Percentiles rank a stretch among this genome's conserved stretches.
These are phyloP conservation scores for Melinaea marsaeus DNA, from an alignment of 2,888 invertebrate species.

Conservation along the genomic window DNA sequence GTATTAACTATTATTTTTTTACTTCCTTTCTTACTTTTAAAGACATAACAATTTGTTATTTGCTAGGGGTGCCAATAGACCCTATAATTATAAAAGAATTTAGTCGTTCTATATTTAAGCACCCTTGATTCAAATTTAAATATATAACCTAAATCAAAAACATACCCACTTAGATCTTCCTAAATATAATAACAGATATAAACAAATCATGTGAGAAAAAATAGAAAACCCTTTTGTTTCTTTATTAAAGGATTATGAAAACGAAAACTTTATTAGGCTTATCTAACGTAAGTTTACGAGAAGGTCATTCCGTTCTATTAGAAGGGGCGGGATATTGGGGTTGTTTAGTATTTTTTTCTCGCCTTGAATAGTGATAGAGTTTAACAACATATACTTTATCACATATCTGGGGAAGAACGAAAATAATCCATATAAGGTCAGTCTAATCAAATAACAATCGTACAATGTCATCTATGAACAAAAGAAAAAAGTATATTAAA, in stretches of 20 bases:
- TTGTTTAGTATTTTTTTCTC: slow-evolving; percentile 31
- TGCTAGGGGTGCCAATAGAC: too few relatives aligned
- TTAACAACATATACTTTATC: too few relatives aligned
- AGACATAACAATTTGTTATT: too few relatives aligned
- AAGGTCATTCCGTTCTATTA: slow-evolving; percentile 49
- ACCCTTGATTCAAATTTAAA: background rate
- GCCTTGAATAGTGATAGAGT: slow-evolving; percentile 4
- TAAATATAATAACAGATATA: slow-evolving; percentile 17
- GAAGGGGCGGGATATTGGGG: slow-evolving; percentile 42
- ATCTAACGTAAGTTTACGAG: slow-evolving; percentile 33
- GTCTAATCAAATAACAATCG: too few relatives aligned
- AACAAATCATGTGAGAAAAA: slow-evolving; percentile 16
- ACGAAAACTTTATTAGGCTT: slow-evolving; percentile 44
- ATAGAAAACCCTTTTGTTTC: slow-evolving; percentile 44
- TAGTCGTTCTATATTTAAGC: background rate
- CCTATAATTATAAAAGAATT: too few relatives aligned
- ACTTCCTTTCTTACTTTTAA: too few relatives aligned
- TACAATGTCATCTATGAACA: too few relatives aligned
- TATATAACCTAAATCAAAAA: background rate
- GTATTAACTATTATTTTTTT: too few relatives aligned
- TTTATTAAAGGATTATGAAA: slow-evolving; percentile 49
- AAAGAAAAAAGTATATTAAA: too few relatives aligned
- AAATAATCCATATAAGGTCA: too few relatives aligned
- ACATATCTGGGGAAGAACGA: too few relatives aligned
- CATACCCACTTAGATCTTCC: slow-evolving; percentile 10